Conservation (phyloP, 2,888 invertebrate genomes). For the Drosophila setosimentum region DNA sequence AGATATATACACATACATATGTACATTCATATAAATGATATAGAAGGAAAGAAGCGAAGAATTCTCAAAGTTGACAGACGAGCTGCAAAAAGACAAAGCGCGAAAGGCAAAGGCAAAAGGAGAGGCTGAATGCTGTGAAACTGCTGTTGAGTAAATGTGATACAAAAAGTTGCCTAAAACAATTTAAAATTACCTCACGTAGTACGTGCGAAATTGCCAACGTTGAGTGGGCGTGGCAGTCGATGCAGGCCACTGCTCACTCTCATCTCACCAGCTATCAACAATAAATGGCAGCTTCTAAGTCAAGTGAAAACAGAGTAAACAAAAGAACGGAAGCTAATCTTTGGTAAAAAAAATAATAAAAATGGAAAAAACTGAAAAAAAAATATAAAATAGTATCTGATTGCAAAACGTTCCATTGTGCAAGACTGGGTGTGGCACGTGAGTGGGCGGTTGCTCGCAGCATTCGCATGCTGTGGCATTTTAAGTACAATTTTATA, state of each 20-base stretch:
- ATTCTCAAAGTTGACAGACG: conserved; percentile 56
- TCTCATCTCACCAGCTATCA: conserved; percentile 35
- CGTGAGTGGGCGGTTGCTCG: conserved; percentile 38
- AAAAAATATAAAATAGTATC: conserved; percentile 32
- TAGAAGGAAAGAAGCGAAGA: conserved; percentile 58
- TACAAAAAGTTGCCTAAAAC: conserved; percentile 70
- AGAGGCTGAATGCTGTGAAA: conserved; percentile 16
- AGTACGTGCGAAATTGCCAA: conserved; percentile 78
- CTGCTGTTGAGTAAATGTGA: conserved; percentile 24
- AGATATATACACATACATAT: background rate
- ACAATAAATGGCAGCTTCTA: conserved; percentile 79
- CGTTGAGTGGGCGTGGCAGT: conserved; percentile 75
- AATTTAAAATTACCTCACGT: conserved; percentile 79
- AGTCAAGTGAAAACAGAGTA: conserved; percentile 75
- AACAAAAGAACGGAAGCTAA: conserved; percentile 56
- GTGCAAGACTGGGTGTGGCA: conserved; percentile 50
- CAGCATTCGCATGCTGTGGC: conserved; percentile 61
- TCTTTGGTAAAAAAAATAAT: conserved; percentile 19
- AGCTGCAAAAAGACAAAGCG: conserved; percentile 22
- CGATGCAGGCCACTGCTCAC: conserved; percentile 23
- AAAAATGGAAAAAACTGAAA: conserved; percentile 6
- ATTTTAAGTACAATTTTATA: conserved; percentile 79
- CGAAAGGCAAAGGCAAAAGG: conserved; percentile 2
- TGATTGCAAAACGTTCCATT: conserved; percentile 62
- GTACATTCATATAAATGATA: background rate